Evolutionary conservation across 64 coral and sea anemone genomes (phyloP), one percentile per base, ranked within the genome.

Genomic region (Pachyseris speciosa): DNA sequence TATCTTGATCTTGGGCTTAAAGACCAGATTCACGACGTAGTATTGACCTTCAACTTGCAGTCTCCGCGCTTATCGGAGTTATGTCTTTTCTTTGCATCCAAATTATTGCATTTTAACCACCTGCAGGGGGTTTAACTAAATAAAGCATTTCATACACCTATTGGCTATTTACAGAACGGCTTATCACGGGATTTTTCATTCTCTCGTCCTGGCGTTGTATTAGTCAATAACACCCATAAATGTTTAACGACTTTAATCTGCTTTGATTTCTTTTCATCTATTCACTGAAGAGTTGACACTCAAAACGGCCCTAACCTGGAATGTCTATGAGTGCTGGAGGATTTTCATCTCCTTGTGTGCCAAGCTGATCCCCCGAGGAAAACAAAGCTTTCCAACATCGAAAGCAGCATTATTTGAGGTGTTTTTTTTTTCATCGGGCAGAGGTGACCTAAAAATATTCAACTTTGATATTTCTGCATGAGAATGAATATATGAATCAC

Each of bases 191-290:
- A 39, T 81, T 81, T 61, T 61, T 1, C 8, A 36, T 55, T 61
- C 22, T 34, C 53, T 24, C 40, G 32, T 53, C 55, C 22, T 6
- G 77, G 2, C 24, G 51, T 81, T 63, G 32, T 81, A 37, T 33
- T 33, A 81, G 77, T 37, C 77, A 81, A 81, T 22, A 19, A 60
- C 3, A 40, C 10, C 34, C 33, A 81, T 81, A 61, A 81, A 81
- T 81, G 77, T 61, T 81, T 81, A 37, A 81, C 53, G 37, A 81
- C 31, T 27, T 33, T 61, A 60, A 60, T 4, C 52, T 81, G 55
- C 40, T 78, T 81, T 81, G 77, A 57, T 81, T 81, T 81, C 77
- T 40, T 80, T 81, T 81, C 52, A 81, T 39, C 22, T 63, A 61
- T 57, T 81, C 53, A 11, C 50, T 22, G 76, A 59, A 80, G 52